phyloP scores from a whole-genome alignment of 1,140 invertebrate genomes.

The Neodiprion fabricii region DNA sequence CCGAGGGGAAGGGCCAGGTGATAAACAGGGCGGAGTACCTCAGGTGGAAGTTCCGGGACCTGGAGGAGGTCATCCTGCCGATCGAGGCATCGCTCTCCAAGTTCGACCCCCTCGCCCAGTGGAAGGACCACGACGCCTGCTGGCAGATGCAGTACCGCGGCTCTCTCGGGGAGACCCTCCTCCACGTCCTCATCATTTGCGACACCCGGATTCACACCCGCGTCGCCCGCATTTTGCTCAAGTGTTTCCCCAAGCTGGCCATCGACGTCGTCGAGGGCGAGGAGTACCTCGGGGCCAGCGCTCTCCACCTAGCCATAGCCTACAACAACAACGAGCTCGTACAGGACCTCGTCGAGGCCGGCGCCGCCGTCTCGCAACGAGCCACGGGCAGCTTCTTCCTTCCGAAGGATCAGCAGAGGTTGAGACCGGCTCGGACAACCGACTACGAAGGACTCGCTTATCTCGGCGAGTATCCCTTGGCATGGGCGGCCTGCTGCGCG shows the following conservation, averaged over 20 bases:
- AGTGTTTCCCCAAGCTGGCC: slow-evolving; percentile 90
- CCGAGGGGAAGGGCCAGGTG: slow-evolving; percentile 83
- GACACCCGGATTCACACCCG: slow-evolving; percentile 87
- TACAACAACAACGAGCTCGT: slow-evolving; percentile 97
- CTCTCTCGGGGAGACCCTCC: slow-evolving; percentile 90
- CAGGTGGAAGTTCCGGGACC: slow-evolving; percentile 90
- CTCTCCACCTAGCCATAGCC: slow-evolving; percentile 94
- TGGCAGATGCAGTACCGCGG: slow-evolving; percentile 98
- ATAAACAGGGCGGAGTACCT: slow-evolving; percentile 92
- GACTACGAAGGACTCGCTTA: slow-evolving; percentile 97
- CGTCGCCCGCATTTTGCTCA: slow-evolving; percentile 86
- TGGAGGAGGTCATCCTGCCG: slow-evolving; percentile 79
- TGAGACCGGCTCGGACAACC: slow-evolving; percentile 76
- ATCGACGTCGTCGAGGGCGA: slow-evolving; percentile 96
- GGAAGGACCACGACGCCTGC: slow-evolving; percentile 90
- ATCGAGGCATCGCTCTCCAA: slow-evolving; percentile 81
- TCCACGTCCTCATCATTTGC: slow-evolving; percentile 95
- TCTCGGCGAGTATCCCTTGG: slow-evolving; percentile 93
- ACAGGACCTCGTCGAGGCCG: slow-evolving; percentile 87
- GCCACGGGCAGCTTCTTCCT: slow-evolving; percentile 94
- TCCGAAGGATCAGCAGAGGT: slow-evolving; percentile 87
- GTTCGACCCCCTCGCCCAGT: slow-evolving; percentile 84
- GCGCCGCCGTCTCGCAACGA: slow-evolving; percentile 89
- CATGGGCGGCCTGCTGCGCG: slow-evolving; percentile 96
- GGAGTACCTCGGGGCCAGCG: slow-evolving; percentile 95